Base-by-base conservation (phyloP, 2,797 vertebrate species). In the Brotula barbata region DNA sequence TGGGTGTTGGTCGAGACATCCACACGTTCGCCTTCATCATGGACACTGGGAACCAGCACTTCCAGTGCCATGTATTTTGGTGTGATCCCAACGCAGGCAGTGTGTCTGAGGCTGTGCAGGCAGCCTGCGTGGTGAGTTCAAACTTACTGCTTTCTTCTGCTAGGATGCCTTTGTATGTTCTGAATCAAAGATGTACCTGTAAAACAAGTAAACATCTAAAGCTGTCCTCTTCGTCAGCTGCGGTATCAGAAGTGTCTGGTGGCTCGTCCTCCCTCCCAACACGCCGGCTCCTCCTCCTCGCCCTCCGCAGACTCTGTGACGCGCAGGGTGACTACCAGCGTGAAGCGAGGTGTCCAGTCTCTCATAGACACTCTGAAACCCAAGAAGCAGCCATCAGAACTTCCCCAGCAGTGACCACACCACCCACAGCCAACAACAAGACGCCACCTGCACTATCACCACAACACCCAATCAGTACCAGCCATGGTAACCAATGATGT, bases 361-460 rank as follows among this genome's bases (percentile, higher is more conserved):
- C 94, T 99, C 87, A 98, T 99, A 95, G 97, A 98, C 94, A 97
- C 95, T 95, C 94, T 98, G 92, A 99, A 98, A 95, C 89, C 96
- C 93, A 98, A 98, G 88, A 95, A 95, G 65, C 94, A 94, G 0
- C 89, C 94, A 50, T 83, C 94, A 0, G 96, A 98, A 82, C 91
- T 92, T 52, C 95, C 96, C 0, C 94, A 98, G 89, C 91, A 83
- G 84, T 82, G 2, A 42, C 83, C 71, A 6, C 43, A 68, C 58
- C 82, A 63, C 65, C 52, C 53, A 58, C 40, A 55, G 56, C 58
- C 14, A 7, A 34, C 5, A n/a, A 64, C 82, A 73, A 69, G 71
- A 85, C 7, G 68, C 65, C 78, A 79, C 80, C 73, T 81, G 74
- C 87, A 77, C 80, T 57, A 45, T 71, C 61, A 59, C 68, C 82